Conservation (phyloP, 2,113 vertebrate species). For the Planiliza haematocheilus region DNA sequence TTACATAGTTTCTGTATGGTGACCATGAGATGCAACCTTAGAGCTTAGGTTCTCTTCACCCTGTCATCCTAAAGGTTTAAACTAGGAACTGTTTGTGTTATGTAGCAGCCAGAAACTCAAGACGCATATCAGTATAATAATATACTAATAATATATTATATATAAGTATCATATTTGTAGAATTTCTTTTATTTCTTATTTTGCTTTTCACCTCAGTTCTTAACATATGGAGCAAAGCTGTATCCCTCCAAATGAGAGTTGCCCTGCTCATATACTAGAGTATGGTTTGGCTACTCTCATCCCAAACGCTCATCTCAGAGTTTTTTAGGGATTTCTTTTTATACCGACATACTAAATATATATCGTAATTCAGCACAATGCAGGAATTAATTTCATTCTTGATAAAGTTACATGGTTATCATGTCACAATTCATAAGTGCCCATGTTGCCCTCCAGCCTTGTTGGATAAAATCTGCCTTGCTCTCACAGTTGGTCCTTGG, state of each 20-base stretch:
- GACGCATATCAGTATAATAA: background rate
- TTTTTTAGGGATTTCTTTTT: no score
- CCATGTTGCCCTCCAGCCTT: constrained; percentile 18
- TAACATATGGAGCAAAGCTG: background rate
- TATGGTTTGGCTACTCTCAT: constrained; percentile 24
- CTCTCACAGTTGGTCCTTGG: constrained; percentile 21
- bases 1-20: constrained; percentile 33
- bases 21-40: constrained; percentile 13
- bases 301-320: no score
- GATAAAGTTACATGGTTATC: constrained; percentile 54
- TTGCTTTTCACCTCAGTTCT: background rate
- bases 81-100: background rate
- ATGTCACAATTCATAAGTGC: constrained; percentile 32
- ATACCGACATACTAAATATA: constrained; percentile 11
- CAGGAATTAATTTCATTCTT: constrained; percentile 23
- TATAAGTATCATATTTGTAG: no score
- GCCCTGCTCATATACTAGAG: constrained; percentile 1
- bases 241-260: background rate
- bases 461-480: constrained; percentile 2
- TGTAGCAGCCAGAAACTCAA: background rate
- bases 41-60: constrained; percentile 3
- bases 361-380: constrained; percentile 28
- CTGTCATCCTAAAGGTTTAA: background rate
- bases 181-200: background rate
- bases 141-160: no score